Percentiles rank a stretch among this genome's conserved stretches.
These are phyloP conservation scores for Hemiprocne comata DNA, from an alignment of 2,113 vertebrate genomes.

Conservation along the genomic window DNA sequence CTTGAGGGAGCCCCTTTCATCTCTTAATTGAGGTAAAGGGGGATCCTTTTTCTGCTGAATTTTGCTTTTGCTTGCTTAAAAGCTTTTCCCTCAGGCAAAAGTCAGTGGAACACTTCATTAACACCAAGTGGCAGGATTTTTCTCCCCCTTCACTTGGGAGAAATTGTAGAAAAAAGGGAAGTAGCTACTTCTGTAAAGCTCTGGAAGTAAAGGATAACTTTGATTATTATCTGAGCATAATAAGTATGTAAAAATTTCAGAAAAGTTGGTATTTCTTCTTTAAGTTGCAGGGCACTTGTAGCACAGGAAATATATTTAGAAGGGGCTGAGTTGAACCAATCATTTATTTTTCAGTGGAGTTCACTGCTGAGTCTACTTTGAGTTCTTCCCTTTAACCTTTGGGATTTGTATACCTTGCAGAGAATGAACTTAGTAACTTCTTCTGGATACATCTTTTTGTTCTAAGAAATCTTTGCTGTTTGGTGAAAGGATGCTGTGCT, in stretches of 20 bases:
- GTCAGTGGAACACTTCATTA: constrained; percentile 31
- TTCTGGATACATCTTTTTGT: neutral
- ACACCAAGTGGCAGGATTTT: constrained; percentile 33
- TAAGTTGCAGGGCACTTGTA: neutral
- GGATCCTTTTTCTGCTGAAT: constrained; percentile 60
- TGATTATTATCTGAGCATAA: neutral
- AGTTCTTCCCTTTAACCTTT: neutral
- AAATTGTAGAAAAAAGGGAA: constrained; percentile 6
- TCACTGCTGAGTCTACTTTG: too few relatives aligned
- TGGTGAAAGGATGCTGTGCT: neutral
- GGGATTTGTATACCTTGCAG: neutral
- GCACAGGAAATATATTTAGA: neutral
- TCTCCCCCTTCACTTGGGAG: neutral
- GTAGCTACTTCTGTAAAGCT: neutral
- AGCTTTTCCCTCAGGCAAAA: constrained; percentile 65
- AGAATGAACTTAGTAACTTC: neutral
- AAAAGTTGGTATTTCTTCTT: neutral
- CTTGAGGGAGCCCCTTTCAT: constrained; percentile 15
- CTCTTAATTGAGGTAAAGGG: constrained; percentile 33
- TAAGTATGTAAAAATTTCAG: neutral
- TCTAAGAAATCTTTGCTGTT: neutral
- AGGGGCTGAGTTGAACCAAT: neutral
- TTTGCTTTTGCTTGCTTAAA: constrained; percentile 46
- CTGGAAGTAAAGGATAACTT: neutral
- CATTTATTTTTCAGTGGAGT: neutral